Base-by-base conservation (phyloP, 2,797 vertebrate species). In the Tokudaia muenninki region DNA sequence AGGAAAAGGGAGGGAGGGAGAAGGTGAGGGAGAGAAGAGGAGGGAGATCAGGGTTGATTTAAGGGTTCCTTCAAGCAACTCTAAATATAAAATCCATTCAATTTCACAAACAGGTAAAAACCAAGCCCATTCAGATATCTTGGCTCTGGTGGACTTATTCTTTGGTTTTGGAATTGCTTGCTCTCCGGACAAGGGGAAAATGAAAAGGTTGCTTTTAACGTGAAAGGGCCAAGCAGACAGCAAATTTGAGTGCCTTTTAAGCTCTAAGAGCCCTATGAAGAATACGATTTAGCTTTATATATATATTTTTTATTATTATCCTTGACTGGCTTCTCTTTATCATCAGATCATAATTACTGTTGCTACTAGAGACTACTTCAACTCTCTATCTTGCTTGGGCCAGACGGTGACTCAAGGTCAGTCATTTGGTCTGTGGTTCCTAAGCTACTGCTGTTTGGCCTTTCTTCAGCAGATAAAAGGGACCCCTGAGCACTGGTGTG, bases 401-500 rank as follows among this genome's bases (percentile, higher is more conserved):
- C 94, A 95, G 92, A 97, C 97, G 92, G 93, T 90, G 95, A 93
- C 78, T 84, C 89, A 97, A 98, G 94, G 97, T 97, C 90, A 79
- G 94, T 94, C 80, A 86, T 77, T 95, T 88, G 84, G 82, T 97
- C 92, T 96, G 87, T 72, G 89, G 94, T 94, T 97, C 94, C 93
- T 65, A 77, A 97, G 59, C 44, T 91, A 97, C 96, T 86, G 72
- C 79, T 50, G 63, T 21, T 96, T 97, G 97, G 90, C 88, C 96
- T 98, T 97, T 97, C 92, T 98, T 97, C 77, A 95, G 79, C 88
- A 97, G 97, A 97, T 95, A 95, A 98, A 98, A 98, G 78, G 47
- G 47, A 74, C 79, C 91, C 88, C 61, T 6, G 94, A 96, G 94
- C 89, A 14, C 83, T 94, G 78, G 94, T 97, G 95, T 96, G 96